A percentile compares a stretch with the other conserved stretches of the same genome.
phyloP scores from a whole-genome alignment of 2,888 invertebrate genomes.

The Hofmannophila pseudospretella region DNA sequence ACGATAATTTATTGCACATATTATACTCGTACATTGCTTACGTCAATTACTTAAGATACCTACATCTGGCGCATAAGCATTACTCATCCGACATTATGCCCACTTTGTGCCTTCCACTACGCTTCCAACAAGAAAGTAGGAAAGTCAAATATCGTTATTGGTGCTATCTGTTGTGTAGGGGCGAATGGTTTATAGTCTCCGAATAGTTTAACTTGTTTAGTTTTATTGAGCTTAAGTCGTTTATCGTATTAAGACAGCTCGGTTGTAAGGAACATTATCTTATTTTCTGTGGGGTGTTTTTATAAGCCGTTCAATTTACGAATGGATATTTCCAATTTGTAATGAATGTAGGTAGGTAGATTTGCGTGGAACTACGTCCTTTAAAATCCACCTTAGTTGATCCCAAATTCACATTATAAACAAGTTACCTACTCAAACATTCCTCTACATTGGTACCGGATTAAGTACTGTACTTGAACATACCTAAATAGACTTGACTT shows the following conservation, averaged over 20 bases:
- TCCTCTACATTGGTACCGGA: no score
- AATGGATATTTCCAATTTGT: no score
- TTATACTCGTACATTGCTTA: conserved; percentile 35
- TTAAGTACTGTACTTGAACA: no score
- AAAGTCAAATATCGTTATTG: conserved; percentile 39
- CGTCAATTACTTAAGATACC: conserved; percentile 46
- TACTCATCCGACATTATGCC: conserved; percentile 36
- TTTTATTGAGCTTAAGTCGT: conserved; percentile 65
- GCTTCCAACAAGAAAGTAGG: conserved; percentile 21
- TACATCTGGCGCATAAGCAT: conserved; percentile 33
- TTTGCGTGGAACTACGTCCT: no score
- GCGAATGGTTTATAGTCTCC: conserved; percentile 51
- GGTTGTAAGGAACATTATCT: conserved; percentile 50
- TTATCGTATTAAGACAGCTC: conserved; percentile 66
- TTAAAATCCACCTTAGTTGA: no score
- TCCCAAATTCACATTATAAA: no score
- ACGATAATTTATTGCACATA: conserved; percentile 39
- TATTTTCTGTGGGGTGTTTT: conserved; percentile 49
- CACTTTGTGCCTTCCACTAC: conserved; percentile 28
- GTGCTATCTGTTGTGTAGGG: conserved; percentile 37
- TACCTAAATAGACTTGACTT: no score
- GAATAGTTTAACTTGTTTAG: conserved; percentile 67
- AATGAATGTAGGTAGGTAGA: no score
- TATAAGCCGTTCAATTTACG: conserved; percentile 54
- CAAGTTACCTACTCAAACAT: no score